Evolutionary conservation across 2,113 vertebrate genomes (phyloP).

Genomic region (Scomber colias): DNA sequence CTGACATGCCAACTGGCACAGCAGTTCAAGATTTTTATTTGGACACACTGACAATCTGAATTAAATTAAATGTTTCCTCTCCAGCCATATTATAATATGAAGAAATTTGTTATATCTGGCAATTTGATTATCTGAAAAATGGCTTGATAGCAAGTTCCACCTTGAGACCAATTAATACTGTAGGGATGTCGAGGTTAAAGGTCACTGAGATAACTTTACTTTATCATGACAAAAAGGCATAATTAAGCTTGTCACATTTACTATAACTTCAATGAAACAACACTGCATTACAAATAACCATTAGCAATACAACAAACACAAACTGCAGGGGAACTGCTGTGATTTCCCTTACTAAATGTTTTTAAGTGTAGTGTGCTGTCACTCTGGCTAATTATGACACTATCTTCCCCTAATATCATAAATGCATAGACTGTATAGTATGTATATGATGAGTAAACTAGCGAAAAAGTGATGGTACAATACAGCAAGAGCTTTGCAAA

Average conservation of each 20-base stretch:
- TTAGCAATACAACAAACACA: not conserved
- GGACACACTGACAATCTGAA: constrained; percentile 19
- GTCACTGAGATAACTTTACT: not conserved
- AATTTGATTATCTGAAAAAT: constrained; percentile 23
- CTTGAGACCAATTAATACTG: not conserved
- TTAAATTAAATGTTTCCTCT: not conserved
- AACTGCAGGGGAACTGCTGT: not conserved
- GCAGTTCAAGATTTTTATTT: not conserved
- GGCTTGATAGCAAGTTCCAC: not conserved
- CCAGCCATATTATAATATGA: not conserved
- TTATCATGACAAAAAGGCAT: constrained; percentile 12
- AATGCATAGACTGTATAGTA: not conserved
- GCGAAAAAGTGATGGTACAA: constrained; percentile 5
- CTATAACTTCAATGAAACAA: not conserved
- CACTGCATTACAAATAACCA: too few species aligned
- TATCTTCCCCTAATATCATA: not conserved
- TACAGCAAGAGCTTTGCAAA: constrained; percentile 17
- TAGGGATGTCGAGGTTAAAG: constrained; percentile 23
- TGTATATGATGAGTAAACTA: not conserved
- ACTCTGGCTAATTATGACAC: not conserved
- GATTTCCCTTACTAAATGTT: not conserved
- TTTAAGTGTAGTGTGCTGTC: not conserved
- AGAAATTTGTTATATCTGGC: not conserved
- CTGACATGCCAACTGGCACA: not conserved
- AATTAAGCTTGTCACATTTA: not conserved